Evolutionary conservation across 2,113 vertebrate species (phyloP).

Genomic region (Sebastes fasciatus): DNA sequence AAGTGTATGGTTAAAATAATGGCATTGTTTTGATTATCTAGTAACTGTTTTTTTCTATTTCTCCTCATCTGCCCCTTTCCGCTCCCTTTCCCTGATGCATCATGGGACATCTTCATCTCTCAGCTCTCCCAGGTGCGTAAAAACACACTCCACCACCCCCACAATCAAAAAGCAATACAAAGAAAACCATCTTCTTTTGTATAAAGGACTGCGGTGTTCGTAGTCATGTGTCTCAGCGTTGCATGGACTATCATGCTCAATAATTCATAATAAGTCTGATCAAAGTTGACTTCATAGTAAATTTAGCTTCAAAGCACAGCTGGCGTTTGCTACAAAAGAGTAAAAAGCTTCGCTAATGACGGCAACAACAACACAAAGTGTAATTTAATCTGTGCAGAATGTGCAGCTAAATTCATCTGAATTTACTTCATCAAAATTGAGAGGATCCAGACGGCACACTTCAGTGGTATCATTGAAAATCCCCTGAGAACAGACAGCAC

Average conservation of each 20-base stretch:
- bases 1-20: neutral
- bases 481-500: neutral
- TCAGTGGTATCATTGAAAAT: neutral
- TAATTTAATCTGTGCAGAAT: neutral
- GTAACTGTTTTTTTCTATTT: conserved; percentile 1
- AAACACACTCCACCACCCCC: conserved; percentile 3
- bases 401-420: neutral
- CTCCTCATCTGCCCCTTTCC: neutral
- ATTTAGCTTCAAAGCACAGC: conserved; percentile 43
- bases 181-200: conserved; percentile 33
- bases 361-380: neutral
- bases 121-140: conserved; percentile 82
- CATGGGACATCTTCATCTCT: conserved; percentile 43
- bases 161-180: conserved; percentile 7
- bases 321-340: neutral
- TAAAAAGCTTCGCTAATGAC: conserved; percentile 11
- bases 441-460: neutral
- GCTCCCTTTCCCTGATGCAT: conserved; percentile 42
- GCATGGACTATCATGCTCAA: conserved; percentile 48
- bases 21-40: conserved; percentile 1
- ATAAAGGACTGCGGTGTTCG: conserved; percentile 22
- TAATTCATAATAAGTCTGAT: conserved; percentile 70
- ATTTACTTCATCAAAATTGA: neutral
- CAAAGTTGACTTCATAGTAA: conserved; percentile 64
- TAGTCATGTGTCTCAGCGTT: conserved; percentile 25